These are phyloP conservation scores for Phacellophora camtschatica DNA, from an alignment of 30 jellyfish, hydroid and myxozoan species.

Conservation along the genomic window DNA sequence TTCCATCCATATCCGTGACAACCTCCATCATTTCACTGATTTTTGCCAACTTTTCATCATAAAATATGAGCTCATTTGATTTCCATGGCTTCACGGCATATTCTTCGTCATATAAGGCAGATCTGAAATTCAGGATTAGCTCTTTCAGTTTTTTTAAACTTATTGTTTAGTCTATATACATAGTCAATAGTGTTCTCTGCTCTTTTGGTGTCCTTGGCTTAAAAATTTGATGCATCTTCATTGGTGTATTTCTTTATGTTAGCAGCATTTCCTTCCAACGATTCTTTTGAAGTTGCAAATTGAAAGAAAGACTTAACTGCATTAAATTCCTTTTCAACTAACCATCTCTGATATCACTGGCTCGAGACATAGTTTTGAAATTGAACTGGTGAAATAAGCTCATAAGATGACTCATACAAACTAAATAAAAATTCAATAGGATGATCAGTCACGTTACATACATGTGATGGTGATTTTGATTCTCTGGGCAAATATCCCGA, in stretches of 20 bases:
- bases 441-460: neutral
- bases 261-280: neutral
- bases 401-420: neutral
- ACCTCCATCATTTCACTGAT: neutral
- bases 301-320: neutral
- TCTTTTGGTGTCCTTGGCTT: neutral
- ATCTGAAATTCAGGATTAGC: neutral
- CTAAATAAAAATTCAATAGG: neutral
- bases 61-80: neutral
- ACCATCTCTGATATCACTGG: conserved; percentile 11
- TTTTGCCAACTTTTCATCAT: neutral
- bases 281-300: neutral
- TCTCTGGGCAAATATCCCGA: neutral
- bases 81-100: neutral
- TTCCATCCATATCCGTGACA: neutral
- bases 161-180: neutral
- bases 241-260: neutral
- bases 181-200: neutral
- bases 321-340: neutral
- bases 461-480: neutral
- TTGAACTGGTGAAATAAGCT: neutral
- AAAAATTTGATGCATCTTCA: neutral
- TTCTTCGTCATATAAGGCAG: neutral
- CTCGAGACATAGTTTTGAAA: neutral
- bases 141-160: neutral